Evolutionary conservation across 2,888 invertebrate genomes (phyloP).

Genomic region (Cyrtodaria siliqua): DNA sequence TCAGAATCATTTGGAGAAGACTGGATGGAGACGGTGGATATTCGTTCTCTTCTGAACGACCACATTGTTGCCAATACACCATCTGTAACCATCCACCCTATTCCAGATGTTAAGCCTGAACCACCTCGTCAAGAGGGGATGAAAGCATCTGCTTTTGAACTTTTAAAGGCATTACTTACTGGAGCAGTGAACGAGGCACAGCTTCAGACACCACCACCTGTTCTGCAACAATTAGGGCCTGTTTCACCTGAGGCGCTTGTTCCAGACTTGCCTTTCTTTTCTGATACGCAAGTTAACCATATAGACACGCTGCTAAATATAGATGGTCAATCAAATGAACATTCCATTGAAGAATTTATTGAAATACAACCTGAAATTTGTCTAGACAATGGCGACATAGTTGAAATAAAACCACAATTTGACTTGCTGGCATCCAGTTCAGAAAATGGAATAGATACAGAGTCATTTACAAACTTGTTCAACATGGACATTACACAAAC

Average conservation of each 20-base stretch:
- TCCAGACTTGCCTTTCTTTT: conserved; percentile 35
- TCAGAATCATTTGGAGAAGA: conserved; percentile 73
- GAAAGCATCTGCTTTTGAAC: conserved; percentile 54
- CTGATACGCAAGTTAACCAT: background rate
- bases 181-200: background rate
- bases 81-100: background rate
- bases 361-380: conserved; percentile 36
- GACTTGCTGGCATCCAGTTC: background rate
- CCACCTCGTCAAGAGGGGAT: conserved; percentile 32
- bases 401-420: conserved; percentile 15
- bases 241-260: conserved; percentile 46
- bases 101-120: conserved; percentile 20
- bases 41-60: conserved; percentile 64
- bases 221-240: background rate
- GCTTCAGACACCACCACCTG: background rate
- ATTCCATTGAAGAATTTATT: background rate
- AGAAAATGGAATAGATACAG: background rate
- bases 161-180: conserved; percentile 52
- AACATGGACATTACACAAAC: conserved; percentile 5
- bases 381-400: conserved; percentile 33
- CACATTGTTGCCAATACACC: conserved; percentile 12
- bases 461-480: background rate
- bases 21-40: conserved; percentile 78
- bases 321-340: background rate
- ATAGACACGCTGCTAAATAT: background rate